Percentiles rank a stretch among this genome's conserved stretches.
These are phyloP conservation scores for Papilio protenor DNA, from an alignment of 2,888 invertebrate genomes.

Conservation along the genomic window DNA sequence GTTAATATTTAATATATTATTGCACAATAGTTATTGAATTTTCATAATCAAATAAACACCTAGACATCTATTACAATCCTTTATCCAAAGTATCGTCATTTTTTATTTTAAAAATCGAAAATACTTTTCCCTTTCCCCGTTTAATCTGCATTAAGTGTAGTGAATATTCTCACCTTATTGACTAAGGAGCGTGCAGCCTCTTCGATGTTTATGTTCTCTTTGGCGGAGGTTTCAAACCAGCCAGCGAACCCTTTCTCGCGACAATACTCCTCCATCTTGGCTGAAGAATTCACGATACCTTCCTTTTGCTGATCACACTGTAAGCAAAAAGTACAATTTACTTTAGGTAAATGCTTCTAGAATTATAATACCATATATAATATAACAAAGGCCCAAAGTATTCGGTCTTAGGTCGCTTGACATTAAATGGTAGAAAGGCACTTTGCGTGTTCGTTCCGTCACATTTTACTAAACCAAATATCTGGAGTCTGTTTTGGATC, in stretches of 20 bases:
- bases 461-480: neutral
- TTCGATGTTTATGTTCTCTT: constrained; percentile 98
- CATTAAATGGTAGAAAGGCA: neutral
- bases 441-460: neutral
- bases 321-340: constrained; percentile 43
- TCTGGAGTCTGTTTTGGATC: neutral
- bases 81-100: neutral
- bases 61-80: neutral
- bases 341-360: neutral
- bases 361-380: neutral
- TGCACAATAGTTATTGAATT: neutral
- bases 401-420: neutral
- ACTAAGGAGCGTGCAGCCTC: constrained; percentile 96
- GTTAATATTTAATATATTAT: neutral
- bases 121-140: neutral
- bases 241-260: constrained; percentile 96
- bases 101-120: neutral
- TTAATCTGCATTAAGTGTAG: neutral
- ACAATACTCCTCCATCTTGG: constrained; percentile 97
- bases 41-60: neutral
- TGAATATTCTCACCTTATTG: constrained; percentile 88
- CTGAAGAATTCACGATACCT: constrained; percentile 91
- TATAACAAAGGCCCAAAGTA: neutral
- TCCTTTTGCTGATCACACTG: constrained; percentile 97
- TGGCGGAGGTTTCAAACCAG: constrained; percentile 98